phyloP scores from a whole-genome alignment of 1,140 invertebrate species.

The Alviniconcha marisindica region DNA sequence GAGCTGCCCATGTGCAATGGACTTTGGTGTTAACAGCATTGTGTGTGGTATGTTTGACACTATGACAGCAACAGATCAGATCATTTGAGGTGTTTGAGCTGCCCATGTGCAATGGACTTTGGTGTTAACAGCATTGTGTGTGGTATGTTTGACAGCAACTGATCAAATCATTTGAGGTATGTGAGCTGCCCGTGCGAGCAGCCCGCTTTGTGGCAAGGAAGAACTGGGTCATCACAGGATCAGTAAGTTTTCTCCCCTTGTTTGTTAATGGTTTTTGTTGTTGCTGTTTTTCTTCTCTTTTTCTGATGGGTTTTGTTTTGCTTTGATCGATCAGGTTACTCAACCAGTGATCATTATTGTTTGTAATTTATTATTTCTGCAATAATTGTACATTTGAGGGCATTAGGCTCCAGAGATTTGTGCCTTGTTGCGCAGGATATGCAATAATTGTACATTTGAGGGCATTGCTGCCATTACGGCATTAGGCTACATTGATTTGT shows the following conservation, averaged over 20 bases:
- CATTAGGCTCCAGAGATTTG: too few relatives aligned
- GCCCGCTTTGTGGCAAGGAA: constrained; percentile 98
- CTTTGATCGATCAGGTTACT: too few relatives aligned
- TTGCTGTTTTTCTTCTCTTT: neutral
- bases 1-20: too few relatives aligned
- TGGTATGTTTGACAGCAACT: constrained; percentile 79
- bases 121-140: constrained; percentile 36
- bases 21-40: constrained; percentile 35
- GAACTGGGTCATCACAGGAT: constrained; percentile 99
- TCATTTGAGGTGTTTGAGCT: constrained; percentile 97
- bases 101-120: too few relatives aligned
- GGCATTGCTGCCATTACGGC: too few relatives aligned
- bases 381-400: too few relatives aligned
- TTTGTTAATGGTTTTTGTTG: neutral
- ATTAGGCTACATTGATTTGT: too few relatives aligned
- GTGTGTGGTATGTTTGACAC: constrained; percentile 45
- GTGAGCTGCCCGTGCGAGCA: constrained; percentile 95
- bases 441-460: too few relatives aligned
- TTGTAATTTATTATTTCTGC: too few relatives aligned
- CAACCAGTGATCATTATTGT: too few relatives aligned
- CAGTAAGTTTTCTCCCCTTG: constrained; percentile 86
- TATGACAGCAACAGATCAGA: constrained; percentile 89
- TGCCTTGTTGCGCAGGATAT: too few relatives aligned
- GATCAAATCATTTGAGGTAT: constrained; percentile 96
- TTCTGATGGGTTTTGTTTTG: neutral